Conservation (phyloP, 2,888 invertebrate genomes). For the Latrodectus elegans region DNA sequence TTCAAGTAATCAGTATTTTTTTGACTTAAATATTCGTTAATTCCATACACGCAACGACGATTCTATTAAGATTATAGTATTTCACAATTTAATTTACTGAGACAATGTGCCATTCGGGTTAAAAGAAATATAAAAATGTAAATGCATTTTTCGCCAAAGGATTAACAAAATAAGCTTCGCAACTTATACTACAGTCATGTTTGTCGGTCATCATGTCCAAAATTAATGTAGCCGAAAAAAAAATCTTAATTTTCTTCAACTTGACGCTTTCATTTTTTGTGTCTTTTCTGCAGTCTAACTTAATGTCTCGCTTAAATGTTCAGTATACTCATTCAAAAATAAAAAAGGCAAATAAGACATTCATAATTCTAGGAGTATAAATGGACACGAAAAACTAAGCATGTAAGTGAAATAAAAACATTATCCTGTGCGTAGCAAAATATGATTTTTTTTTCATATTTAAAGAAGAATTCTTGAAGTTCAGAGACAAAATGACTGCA, state of each 20-base stretch:
- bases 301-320: not conserved
- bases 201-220: not conserved
- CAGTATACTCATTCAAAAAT: not conserved
- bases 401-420: slow-evolving; percentile 3
- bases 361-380: slow-evolving; percentile 31
- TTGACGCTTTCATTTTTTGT: not conserved
- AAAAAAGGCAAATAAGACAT: slow-evolving; percentile 17
- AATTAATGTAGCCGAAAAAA: slow-evolving; percentile 47
- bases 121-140: too few relatives aligned
- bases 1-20: too few relatives aligned
- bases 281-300: not conserved
- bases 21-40: too few relatives aligned
- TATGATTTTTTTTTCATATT: not conserved
- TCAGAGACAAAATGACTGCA: not conserved
- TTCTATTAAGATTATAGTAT: too few relatives aligned
- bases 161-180: not conserved
- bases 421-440: slow-evolving; percentile 1
- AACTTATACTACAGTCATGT: not conserved
- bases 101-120: too few relatives aligned
- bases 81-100: too few relatives aligned
- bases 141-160: too few relatives aligned
- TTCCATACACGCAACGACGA: too few relatives aligned
- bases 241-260: not conserved
- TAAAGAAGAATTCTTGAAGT: not conserved
- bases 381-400: not conserved